A percentile compares a stretch with the other conserved stretches of the same genome.
Evolutionary conservation across 2,888 invertebrate species (phyloP).

Genomic region (Papilio elwesi): DNA sequence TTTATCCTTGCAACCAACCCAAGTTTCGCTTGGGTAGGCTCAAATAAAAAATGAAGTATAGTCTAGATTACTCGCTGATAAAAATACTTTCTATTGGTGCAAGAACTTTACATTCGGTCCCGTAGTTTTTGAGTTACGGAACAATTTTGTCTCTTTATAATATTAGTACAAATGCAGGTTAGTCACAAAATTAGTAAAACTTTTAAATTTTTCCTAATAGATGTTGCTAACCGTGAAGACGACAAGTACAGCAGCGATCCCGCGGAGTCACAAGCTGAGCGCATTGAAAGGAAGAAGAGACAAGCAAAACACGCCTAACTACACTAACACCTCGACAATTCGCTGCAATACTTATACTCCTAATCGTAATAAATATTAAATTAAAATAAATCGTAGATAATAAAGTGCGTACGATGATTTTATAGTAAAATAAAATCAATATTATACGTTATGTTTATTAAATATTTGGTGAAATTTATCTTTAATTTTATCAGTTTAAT

Average conservation of each 20-base stretch:
- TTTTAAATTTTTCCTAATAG: conserved; percentile 50
- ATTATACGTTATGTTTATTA: neutral
- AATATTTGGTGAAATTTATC: too few species aligned
- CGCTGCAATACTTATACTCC: conserved; percentile 46
- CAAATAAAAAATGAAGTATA: too few species aligned
- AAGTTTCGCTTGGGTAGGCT: too few species aligned
- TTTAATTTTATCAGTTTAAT: too few species aligned
- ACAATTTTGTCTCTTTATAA: too few species aligned
- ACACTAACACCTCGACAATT: conserved; percentile 29
- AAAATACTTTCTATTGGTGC: too few species aligned
- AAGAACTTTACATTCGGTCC: too few species aligned
- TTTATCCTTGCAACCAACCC: too few species aligned
- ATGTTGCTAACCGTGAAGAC: conserved; percentile 48
- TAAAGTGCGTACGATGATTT: neutral
- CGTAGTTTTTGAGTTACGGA: too few species aligned
- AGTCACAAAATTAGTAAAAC: neutral
- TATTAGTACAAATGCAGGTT: too few species aligned
- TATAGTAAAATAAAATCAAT: neutral
- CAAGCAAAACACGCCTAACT: conserved; percentile 54
- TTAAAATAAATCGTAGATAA: neutral
- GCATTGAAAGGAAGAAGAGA: conserved; percentile 63
- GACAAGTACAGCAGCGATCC: conserved; percentile 62
- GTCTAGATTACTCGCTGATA: too few species aligned
- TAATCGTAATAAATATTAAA: neutral
- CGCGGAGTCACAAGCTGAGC: conserved; percentile 60